Conservation (phyloP, 2,888 invertebrate species). For the Agonopterix heracliana region DNA sequence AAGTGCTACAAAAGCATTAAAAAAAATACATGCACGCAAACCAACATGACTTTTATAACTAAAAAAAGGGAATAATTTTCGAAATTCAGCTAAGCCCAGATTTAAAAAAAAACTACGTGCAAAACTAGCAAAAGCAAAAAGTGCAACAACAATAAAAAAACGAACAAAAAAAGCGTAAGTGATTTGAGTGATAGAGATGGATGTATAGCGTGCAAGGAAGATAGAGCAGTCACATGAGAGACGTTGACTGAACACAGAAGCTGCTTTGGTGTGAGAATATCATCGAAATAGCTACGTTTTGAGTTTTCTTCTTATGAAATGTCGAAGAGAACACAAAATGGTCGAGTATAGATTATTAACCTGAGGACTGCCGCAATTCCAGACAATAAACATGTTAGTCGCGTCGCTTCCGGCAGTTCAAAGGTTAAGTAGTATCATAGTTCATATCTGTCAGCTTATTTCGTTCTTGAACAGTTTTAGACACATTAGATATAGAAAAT, state of each 20-base stretch:
- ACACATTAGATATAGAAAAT: too few relatives aligned
- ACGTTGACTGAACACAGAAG: conserved; percentile 53
- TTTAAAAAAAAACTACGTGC: conserved; percentile 16
- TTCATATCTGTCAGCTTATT: too few relatives aligned
- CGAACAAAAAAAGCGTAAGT: conserved; percentile 14
- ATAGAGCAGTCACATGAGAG: conserved; percentile 71
- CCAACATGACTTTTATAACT: conserved; percentile 14
- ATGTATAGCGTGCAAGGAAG: conserved; percentile 51
- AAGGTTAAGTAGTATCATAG: too few relatives aligned
- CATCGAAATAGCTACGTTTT: too few relatives aligned
- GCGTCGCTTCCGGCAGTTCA: too few relatives aligned
- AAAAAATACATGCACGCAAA: conserved; percentile 49
- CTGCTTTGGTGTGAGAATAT: conserved; percentile 28
- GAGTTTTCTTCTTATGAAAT: too few relatives aligned
- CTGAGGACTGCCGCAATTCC: too few relatives aligned
- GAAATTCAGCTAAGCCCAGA: conserved; percentile 19
- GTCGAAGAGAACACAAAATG: too few relatives aligned
- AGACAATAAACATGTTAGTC: too few relatives aligned
- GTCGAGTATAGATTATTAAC: too few relatives aligned
- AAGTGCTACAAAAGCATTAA: conserved; percentile 49
- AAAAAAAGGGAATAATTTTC: conserved; percentile 10
- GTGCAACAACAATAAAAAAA: conserved; percentile 26
- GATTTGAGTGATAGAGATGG: conserved; percentile 33
- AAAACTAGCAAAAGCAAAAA: conserved; percentile 29
- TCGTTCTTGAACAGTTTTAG: too few relatives aligned